Base-by-base conservation (phyloP, 2,888 invertebrate genomes). In the Nowickia ferox region DNA sequence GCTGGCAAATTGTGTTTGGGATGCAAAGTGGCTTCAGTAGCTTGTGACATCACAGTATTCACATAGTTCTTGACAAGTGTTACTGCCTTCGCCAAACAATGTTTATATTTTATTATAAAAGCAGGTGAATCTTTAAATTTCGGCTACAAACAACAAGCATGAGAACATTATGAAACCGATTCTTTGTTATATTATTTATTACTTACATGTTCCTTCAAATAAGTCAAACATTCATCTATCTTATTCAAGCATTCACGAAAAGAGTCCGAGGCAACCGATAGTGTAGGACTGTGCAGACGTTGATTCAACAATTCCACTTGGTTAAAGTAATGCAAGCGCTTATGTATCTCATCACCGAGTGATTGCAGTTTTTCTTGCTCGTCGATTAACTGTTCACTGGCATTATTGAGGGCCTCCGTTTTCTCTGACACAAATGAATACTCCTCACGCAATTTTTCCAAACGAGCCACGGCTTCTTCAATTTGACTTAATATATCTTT, bases 341-440 rank as follows among this genome's bases (percentile, higher is more conserved):
- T 95, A 69, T 96, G 96, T 76, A 99, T 96, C 78, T 96, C 96
- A 86, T 96, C 96, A 87, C 96, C 96, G 86, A 97, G 95, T 87
- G 95, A 95, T 88, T 97, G 96, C 9, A 99, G 93, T 88, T 96
- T 95, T 71, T 95, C 96, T 93, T 98, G 98, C 91, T 98, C 98
- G 2, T 96, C 96, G 86, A 98, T 95, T 9, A 99, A 93, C 90
- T 98, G 97, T 90, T 98, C 98, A 92, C 98, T 98, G 87, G 97
- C 97, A 83, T 95, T 95, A 91, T 99, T 98, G 6, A 99, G 93
- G 0, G 97, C 97, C 91, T 97, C 97, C 0, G 98, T 99, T 93
- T 98, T 98, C 84, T 96, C 96, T 0, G 98, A 97, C 0, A 98
- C 98, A 90, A 96, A 95, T 74, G 96, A 95, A 91, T 98, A 98